Base-by-base conservation (phyloP, 2,888 invertebrate species). In the Ennomos fuscantarius region DNA sequence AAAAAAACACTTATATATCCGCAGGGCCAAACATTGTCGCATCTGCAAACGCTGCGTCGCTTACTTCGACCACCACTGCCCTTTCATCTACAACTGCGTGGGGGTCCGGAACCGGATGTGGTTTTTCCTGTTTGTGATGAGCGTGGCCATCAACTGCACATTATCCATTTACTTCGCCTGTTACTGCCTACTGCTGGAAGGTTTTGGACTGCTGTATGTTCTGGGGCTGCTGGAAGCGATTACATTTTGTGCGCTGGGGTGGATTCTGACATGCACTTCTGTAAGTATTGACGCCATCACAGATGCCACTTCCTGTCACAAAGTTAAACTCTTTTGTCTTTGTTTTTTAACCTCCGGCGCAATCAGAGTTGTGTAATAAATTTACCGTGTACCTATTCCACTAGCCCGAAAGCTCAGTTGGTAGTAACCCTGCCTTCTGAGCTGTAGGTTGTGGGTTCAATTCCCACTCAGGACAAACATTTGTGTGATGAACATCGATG, bases 41-140 rank as follows among this genome's bases (percentile, higher is more conserved):
- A 95, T 97, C 51, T 98, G 98, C 88, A 97, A 98, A 80, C 94
- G 97, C 55, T 97, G 97, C 78, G 96, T 97, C 2, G 95, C 95
- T 0, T 97, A 97, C 81, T 98, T 98, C 78, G 98, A 98, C 82
- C 98, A 98, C 86, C 98, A 98, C 82, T 98, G 98, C 81, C 98
- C 98, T 0, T 98, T 98, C 81, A 97, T 98, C 72, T 97, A 98
- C 87, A 98, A 98, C 82, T 98, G 98, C 82, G 97, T 98, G 12
- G 98, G 98, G 1, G 93, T 98, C 37, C 94, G 96, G 60, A 98
- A 98, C 87, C 94, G 98, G 75, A 96, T 97, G 93, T 98, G 98
- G 97, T 98, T 98, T 91, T 96, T 97, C 81, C 86, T 97, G 53
- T 98, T 98, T 81, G 97, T 97, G 1, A 94, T 96, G 93, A 96